Conservation (phyloP, 2,113 vertebrate species). For the Ceratotherium simum region DNA sequence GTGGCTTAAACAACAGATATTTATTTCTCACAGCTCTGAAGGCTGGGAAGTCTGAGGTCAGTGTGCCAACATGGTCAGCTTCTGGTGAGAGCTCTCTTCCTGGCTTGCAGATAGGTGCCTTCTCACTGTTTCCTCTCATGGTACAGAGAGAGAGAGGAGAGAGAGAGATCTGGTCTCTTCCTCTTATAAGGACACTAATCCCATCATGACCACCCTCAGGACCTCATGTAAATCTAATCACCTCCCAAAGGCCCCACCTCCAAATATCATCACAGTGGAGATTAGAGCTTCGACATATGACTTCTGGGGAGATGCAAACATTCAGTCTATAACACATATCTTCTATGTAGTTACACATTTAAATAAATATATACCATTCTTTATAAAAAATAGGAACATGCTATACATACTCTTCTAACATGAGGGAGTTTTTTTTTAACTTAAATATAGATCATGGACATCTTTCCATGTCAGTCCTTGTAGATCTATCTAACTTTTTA, state of each 20-base stretch:
- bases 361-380: neutral
- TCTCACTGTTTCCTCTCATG: neutral
- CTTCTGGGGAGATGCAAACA: neutral
- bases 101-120: neutral
- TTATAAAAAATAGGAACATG: slow-evolving; percentile 52
- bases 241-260: neutral
- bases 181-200: neutral
- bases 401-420: neutral
- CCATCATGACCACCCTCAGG: neutral
- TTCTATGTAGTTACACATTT: neutral
- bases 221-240: neutral
- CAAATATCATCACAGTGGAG: neutral
- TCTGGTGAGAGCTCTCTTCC: neutral
- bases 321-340: neutral
- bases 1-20: neutral
- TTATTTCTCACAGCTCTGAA: neutral
- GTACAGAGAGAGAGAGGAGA: neutral
- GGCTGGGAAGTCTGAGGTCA: neutral
- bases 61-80: neutral
- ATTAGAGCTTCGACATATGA: neutral
- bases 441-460: slow-evolving; percentile 46
- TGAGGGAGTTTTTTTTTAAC: neutral
- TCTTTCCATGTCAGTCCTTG: neutral
- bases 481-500: neutral
- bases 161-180: neutral